phyloP scores from a whole-genome alignment of 2,888 invertebrate genomes.

The Coelopa pilipes region DNA sequence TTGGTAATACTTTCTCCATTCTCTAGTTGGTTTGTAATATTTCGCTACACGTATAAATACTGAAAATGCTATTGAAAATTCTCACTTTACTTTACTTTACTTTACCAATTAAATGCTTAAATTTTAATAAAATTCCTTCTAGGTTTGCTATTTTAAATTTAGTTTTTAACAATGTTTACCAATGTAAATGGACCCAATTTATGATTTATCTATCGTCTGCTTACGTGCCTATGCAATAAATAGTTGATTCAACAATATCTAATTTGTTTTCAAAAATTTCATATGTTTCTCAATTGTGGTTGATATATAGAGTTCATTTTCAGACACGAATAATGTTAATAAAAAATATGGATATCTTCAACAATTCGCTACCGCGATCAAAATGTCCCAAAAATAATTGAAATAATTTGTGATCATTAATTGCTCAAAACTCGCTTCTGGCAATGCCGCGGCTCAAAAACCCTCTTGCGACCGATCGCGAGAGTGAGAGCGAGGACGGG shows the following conservation, averaged over 20 bases:
- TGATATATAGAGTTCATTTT: not conserved
- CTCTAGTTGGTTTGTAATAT: not conserved
- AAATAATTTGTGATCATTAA: too few relatives aligned
- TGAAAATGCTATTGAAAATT: conserved; percentile 20
- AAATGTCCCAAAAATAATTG: too few relatives aligned
- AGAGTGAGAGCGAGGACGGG: too few relatives aligned
- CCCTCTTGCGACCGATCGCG: too few relatives aligned
- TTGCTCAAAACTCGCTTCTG: too few relatives aligned
- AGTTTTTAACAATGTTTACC: not conserved
- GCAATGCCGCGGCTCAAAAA: too few relatives aligned
- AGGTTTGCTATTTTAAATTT: conserved; percentile 10
- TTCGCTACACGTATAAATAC: conserved; percentile 22
- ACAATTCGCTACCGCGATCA: too few relatives aligned
- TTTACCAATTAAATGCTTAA: conserved; percentile 2
- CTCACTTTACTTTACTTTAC: not conserved
- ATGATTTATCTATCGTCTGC: not conserved
- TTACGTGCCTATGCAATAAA: conserved; percentile 7
- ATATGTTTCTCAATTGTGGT: too few relatives aligned
- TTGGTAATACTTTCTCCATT: not conserved
- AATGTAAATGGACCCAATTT: conserved; percentile 25
- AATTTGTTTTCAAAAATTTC: too few relatives aligned
- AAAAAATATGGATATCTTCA: too few relatives aligned
- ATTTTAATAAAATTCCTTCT: conserved; percentile 5
- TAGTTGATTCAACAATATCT: not conserved
- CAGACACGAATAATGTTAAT: not conserved